Conservation (phyloP, 2,797 vertebrate genomes). For the Alca torda region DNA sequence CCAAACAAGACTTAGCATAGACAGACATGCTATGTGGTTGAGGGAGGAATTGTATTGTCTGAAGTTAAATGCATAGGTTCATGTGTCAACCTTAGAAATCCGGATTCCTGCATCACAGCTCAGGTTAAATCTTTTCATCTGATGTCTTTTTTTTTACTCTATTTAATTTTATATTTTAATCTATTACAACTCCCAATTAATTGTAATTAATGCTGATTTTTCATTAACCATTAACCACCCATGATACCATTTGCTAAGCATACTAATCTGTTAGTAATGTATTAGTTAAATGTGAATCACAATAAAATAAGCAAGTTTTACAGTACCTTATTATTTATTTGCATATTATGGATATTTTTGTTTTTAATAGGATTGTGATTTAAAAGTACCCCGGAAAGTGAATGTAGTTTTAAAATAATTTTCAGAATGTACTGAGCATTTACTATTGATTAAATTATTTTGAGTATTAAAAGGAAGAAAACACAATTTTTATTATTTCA, state of each 20-base stretch:
- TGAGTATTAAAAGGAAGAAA: background rate
- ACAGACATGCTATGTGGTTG: background rate
- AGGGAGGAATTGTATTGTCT: background rate
- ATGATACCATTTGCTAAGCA: background rate
- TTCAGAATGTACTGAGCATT: background rate
- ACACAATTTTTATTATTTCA: background rate
- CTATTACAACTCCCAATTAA: background rate
- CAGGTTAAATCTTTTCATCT: background rate
- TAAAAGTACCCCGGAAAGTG: background rate
- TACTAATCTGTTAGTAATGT: background rate
- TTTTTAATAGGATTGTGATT: background rate
- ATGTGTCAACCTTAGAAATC: background rate
- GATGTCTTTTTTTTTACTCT: background rate
- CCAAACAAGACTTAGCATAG: background rate
- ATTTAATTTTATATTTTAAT: background rate
- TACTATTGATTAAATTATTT: background rate
- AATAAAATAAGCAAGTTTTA: background rate
- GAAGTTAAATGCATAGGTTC: background rate
- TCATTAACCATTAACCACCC: background rate
- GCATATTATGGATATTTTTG: background rate
- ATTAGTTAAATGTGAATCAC: slow-evolving; percentile 5
- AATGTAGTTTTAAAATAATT: background rate
- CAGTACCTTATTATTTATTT: background rate
- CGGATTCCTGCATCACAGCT: background rate
- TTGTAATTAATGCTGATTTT: background rate